These are phyloP conservation scores for Sarcophaga subvicina DNA, from an alignment of 2,888 invertebrate genomes.

Conservation along the genomic window DNA sequence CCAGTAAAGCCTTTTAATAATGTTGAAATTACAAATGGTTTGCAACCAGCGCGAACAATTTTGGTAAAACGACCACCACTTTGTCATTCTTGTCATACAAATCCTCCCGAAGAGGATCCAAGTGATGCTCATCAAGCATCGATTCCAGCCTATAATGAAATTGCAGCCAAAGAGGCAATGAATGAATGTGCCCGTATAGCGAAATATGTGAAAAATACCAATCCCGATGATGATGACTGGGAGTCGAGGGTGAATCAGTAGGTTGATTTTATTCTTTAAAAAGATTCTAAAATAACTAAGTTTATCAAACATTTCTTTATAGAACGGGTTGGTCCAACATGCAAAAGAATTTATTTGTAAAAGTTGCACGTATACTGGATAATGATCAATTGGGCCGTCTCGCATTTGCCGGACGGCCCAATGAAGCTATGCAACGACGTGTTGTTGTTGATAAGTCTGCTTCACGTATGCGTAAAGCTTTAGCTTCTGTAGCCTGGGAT, in stretches of 20 bases:
- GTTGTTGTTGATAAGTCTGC: slow-evolving; percentile 88
- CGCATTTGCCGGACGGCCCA: slow-evolving; percentile 83
- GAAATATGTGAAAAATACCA: slow-evolving; percentile 84
- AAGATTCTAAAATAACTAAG: not conserved
- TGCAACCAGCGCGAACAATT: slow-evolving; percentile 78
- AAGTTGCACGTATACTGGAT: slow-evolving; percentile 86
- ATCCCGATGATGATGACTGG: slow-evolving; percentile 85
- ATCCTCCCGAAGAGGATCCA: slow-evolving; percentile 82
- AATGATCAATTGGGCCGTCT: slow-evolving; percentile 86
- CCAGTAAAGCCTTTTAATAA: slow-evolving; percentile 70
- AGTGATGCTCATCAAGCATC: slow-evolving; percentile 80
- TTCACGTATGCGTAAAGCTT: slow-evolving; percentile 85
- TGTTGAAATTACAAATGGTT: slow-evolving; percentile 77
- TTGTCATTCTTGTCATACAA: slow-evolving; percentile 80
- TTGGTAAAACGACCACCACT: slow-evolving; percentile 80
- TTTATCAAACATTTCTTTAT: slow-evolving; percentile 72
- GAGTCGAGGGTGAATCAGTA: slow-evolving; percentile 87
- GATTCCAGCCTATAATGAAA: slow-evolving; percentile 84
- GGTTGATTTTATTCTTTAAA: slow-evolving; percentile 62
- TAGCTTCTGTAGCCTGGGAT: slow-evolving; percentile 89
- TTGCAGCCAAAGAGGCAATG: slow-evolving; percentile 86
- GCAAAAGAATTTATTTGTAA: slow-evolving; percentile 86
- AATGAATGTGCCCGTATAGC: slow-evolving; percentile 87
- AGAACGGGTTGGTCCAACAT: slow-evolving; percentile 85
- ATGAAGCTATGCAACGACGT: slow-evolving; percentile 87